Evolutionary conservation across 1,140 invertebrate species (phyloP).

Genomic region (silkworm (Bombyx mori)): ASM3026992v2 NC_085131.1:8903001-8903500

Average conservation of each 20-base stretch:
- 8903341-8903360: conserved; percentile 65
- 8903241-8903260: no score
- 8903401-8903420: conserved; percentile 68
- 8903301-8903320: conserved; percentile 35
- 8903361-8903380: conserved; percentile 65
- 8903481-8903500: conserved; percentile 27
- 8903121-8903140: no score
- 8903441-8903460: conserved; percentile 51
- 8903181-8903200: no score
- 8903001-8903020: conserved; percentile 64
- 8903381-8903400: conserved; percentile 64
- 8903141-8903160: no score
- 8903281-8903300: conserved; percentile 17
- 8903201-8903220: no score
- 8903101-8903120: no score
- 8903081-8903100: no score
- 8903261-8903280: not conserved
- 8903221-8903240: no score
- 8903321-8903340: conserved; percentile 59
- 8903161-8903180: no score
- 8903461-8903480: conserved; percentile 54
- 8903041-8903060: conserved; percentile 60
- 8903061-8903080: conserved; percentile 39
- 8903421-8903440: conserved; percentile 43
- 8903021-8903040: conserved; percentile 64